A percentile compares a stretch with the other conserved stretches of the same genome.
phyloP scores from a whole-genome alignment of 2,113 vertebrate genomes.

The Platycercus adscitus region DNA sequence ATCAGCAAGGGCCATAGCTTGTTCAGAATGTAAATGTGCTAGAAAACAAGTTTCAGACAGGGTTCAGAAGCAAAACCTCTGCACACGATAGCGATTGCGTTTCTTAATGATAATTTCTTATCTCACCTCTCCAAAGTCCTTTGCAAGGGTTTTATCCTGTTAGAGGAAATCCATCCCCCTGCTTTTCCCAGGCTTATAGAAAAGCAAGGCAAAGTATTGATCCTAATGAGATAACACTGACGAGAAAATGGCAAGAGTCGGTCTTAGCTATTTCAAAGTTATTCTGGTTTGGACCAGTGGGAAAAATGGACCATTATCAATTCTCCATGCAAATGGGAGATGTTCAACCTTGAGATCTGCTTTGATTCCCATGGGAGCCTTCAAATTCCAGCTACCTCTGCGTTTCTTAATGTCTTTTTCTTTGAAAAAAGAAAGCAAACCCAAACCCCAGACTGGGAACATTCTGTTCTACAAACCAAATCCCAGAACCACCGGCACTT shows the following conservation, averaged over 20 bases:
- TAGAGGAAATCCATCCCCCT: constrained; percentile 40
- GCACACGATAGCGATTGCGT: neutral
- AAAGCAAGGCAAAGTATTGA: constrained; percentile 35
- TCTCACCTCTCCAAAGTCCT: constrained; percentile 50
- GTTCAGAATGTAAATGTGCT: constrained; percentile 8
- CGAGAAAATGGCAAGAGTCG: neutral
- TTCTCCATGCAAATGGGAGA: neutral
- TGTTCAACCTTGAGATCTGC: neutral
- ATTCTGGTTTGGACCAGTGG: neutral
- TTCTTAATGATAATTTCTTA: constrained; percentile 49
- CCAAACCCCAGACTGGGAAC: neutral
- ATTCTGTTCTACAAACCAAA: neutral
- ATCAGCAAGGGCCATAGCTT: neutral
- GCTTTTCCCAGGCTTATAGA: constrained; percentile 25
- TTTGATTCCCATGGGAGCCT: neutral
- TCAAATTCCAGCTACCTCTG: neutral
- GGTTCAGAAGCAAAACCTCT: neutral
- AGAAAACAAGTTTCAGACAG: neutral
- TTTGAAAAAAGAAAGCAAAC: neutral
- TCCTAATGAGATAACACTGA: constrained; percentile 22
- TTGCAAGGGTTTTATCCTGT: constrained; percentile 21
- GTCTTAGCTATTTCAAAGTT: neutral
- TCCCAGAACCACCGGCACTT: neutral
- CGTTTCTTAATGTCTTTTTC: neutral
- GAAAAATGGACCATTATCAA: neutral